Evolutionary conservation across 2,888 invertebrate species (phyloP).

Genomic region (Mesorhabditis sp.): DNA sequence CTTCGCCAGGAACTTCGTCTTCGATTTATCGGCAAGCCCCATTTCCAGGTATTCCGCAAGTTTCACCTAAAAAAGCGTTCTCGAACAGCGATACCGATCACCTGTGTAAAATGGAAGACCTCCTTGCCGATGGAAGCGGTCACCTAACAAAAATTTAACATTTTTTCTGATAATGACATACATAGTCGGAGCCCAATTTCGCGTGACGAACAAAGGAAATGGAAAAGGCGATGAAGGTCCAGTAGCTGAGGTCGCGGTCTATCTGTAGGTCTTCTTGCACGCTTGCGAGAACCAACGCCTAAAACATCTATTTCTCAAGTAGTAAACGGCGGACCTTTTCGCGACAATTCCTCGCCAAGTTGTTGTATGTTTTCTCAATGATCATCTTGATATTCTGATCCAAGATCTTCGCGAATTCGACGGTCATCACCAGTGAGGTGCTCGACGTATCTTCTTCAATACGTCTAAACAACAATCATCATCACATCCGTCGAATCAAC

Average conservation of each 20-base stretch:
- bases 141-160: conserved; percentile 14
- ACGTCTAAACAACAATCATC: not conserved
- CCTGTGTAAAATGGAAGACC: conserved; percentile 86
- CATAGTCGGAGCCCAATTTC: not conserved
- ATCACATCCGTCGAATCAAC: conserved; percentile 60
- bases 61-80: conserved; percentile 65
- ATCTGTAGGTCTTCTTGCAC: not conserved
- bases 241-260: not conserved
- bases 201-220: not conserved
- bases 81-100: too few relatives aligned
- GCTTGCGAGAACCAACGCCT: not conserved
- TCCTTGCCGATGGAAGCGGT: conserved; percentile 76
- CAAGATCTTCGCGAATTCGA: not conserved
- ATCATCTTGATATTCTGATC: not conserved
- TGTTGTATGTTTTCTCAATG: not conserved
- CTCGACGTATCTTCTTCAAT: not conserved
- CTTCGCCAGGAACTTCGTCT: conserved; percentile 55
- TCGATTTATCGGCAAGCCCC: conserved; percentile 71
- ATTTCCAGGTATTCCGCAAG: conserved; percentile 51
- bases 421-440: not conserved
- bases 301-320: not conserved
- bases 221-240: not conserved
- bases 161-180: not conserved
- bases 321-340: not conserved
- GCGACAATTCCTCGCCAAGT: not conserved